These are phyloP conservation scores for Eucera pruinosa DNA, from an alignment of 2,888 invertebrate species.

Conservation along the genomic window DNA sequence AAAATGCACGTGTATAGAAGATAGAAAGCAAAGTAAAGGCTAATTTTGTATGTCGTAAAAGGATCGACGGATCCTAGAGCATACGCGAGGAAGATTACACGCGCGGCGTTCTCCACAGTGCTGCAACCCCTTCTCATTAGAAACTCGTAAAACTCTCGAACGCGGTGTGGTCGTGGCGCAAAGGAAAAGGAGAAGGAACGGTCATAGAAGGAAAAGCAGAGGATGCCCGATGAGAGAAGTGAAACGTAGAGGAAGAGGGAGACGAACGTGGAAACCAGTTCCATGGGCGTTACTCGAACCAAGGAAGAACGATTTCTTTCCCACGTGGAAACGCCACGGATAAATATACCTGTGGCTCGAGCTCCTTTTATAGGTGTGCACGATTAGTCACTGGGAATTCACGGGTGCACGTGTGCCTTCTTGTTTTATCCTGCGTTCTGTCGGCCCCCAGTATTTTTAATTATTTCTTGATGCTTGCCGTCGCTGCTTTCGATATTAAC, in stretches of 20 bases:
- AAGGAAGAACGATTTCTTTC: slow-evolving; percentile 72
- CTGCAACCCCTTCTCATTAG: slow-evolving; percentile 74
- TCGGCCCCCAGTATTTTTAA: slow-evolving; percentile 18
- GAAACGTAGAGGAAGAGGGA: slow-evolving; percentile 27
- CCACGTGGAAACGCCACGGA: slow-evolving; percentile 71
- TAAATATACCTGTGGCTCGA: slow-evolving; percentile 67
- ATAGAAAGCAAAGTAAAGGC: not conserved
- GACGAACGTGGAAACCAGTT: slow-evolving; percentile 72
- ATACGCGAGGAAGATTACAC: slow-evolving; percentile 37
- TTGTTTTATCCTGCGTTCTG: slow-evolving; percentile 22
- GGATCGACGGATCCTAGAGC: slow-evolving; percentile 35
- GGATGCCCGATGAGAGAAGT: slow-evolving; percentile 15
- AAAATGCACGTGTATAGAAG: no score
- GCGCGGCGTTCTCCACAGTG: slow-evolving; percentile 64
- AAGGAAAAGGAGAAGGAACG: not conserved
- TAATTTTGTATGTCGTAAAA: slow-evolving; percentile 32
- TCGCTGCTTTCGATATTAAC: slow-evolving; percentile 4
- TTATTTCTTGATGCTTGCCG: slow-evolving; percentile 6
- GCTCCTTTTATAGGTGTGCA: slow-evolving; percentile 58
- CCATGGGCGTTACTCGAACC: slow-evolving; percentile 72
- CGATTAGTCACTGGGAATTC: slow-evolving; percentile 60
- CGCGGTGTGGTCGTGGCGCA: slow-evolving; percentile 43
- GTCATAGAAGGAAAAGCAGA: slow-evolving; percentile 20
- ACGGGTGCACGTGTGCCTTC: slow-evolving; percentile 50
- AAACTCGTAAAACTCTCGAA: slow-evolving; percentile 73